Evolutionary conservation across 2,888 invertebrate genomes (phyloP).

Genomic region (Tolmerus cingulatus): DNA sequence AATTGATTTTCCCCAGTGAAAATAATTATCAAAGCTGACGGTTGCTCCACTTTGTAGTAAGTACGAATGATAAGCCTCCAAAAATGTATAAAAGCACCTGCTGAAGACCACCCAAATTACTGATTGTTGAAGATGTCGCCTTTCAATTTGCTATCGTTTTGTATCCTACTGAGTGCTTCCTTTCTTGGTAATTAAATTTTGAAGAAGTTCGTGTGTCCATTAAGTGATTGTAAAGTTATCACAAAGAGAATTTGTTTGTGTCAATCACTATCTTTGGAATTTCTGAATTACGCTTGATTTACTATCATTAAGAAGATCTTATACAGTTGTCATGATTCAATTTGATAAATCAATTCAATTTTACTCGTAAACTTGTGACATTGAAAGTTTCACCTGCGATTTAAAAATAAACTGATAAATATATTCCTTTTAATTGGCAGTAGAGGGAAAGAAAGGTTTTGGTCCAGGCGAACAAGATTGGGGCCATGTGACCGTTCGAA

Average conservation of each 20-base stretch:
- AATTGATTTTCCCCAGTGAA: not conserved
- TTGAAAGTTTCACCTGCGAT: not conserved
- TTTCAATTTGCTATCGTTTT: not conserved
- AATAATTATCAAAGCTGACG: not conserved
- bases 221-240: not conserved
- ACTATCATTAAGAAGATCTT: not conserved
- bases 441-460: conserved; percentile 61
- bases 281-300: not conserved
- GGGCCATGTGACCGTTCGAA: conserved; percentile 76
- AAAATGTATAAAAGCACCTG: not conserved
- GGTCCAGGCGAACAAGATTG: conserved; percentile 75
- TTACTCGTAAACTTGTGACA: not conserved
- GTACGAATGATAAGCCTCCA: not conserved
- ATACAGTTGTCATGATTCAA: not conserved
- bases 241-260: not conserved
- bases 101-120: not conserved
- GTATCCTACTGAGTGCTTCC: not conserved
- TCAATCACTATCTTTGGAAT: not conserved
- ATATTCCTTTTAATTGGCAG: not conserved
- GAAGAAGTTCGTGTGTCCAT: not conserved
- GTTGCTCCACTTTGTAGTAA: not conserved
- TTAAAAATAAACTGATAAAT: not conserved
- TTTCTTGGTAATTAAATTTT: not conserved
- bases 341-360: not conserved
- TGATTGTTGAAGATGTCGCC: not conserved